Percentiles rank a stretch among this genome's conserved stretches.
Conservation (phyloP, 30 jellyfish, hydroid and myxozoan genomes). For the Calvadosia cruxmelitensis region DNA sequence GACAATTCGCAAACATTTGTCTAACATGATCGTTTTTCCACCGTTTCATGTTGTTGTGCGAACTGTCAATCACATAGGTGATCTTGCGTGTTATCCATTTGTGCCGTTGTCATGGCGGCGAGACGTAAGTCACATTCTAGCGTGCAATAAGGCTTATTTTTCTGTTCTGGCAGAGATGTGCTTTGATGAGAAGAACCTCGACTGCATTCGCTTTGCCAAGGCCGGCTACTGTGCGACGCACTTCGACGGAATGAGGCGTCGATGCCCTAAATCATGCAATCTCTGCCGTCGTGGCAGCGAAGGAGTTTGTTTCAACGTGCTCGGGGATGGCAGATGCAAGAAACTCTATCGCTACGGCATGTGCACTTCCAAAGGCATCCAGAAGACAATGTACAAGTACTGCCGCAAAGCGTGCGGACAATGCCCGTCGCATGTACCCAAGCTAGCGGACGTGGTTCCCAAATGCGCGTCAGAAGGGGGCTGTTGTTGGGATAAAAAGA, state of each 20-base stretch:
- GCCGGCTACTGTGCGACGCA: background rate
- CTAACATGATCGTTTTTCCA: no score
- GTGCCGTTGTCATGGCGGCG: no score
- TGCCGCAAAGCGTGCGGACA: constrained; percentile 42
- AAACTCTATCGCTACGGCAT: constrained; percentile 10
- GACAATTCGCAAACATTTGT: no score
- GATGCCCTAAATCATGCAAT: constrained; percentile 41
- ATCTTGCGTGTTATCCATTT: no score
- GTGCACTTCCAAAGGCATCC: constrained; percentile 8
- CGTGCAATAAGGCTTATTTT: no score
- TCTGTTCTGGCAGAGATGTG: background rate
- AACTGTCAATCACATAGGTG: no score
- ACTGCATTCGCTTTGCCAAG: background rate
- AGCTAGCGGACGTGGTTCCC: constrained; percentile 15
- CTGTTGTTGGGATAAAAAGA: constrained; percentile 45
- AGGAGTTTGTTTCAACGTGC: constrained; percentile 24
- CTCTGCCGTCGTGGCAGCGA: constrained; percentile 40
- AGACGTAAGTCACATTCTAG: no score
- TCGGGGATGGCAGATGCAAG: constrained; percentile 26
- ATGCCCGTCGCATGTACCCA: constrained; percentile 25
- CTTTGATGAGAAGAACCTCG: background rate
- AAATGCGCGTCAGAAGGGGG: constrained; percentile 8
- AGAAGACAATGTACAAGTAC: constrained; percentile 12
- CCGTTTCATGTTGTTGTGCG: no score
- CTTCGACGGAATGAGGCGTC: constrained; percentile 9